Evolutionary conservation across 1,140 invertebrate species (phyloP).

Genomic region (Oryzaephilus surinamensis): DNA sequence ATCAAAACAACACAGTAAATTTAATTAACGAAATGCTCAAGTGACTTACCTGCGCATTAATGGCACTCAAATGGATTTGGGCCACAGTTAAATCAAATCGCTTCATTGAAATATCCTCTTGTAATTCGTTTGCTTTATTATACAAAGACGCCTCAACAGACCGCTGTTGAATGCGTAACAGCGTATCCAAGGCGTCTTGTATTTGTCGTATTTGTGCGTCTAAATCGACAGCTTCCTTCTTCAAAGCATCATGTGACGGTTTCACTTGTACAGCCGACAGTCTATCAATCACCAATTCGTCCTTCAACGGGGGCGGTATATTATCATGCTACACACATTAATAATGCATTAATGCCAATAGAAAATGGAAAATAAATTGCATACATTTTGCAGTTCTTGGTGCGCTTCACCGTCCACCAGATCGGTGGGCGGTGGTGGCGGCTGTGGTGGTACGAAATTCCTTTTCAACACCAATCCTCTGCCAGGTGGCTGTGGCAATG

Average conservation of each 20-base stretch:
- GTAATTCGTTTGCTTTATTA: slow-evolving; percentile 88
- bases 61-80: slow-evolving; percentile 79
- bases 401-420: slow-evolving; percentile 20
- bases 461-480: slow-evolving; percentile 46
- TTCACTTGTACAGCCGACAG: slow-evolving; percentile 62
- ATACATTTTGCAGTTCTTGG: slow-evolving; percentile 15
- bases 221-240: slow-evolving; percentile 69
- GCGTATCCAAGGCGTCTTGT: slow-evolving; percentile 72
- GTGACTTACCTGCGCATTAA: slow-evolving; percentile 72
- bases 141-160: slow-evolving; percentile 74
- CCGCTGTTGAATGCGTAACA: slow-evolving; percentile 78
- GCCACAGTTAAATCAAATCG: slow-evolving; percentile 84
- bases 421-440: slow-evolving; percentile 38
- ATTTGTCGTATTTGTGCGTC: slow-evolving; percentile 78
- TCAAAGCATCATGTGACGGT: slow-evolving; percentile 64
- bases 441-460: slow-evolving; percentile 55
- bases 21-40: too few species aligned
- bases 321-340: too few species aligned
- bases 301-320: slow-evolving; percentile 57
- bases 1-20: too few species aligned
- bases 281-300: slow-evolving; percentile 74
- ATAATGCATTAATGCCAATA: too few species aligned
- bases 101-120: slow-evolving; percentile 92
- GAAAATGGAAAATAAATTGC: too few species aligned
- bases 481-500: slow-evolving; percentile 47